Evolutionary conservation across 2,888 invertebrate species (phyloP), one percentile per base, ranked within the genome.

Genomic region (Nemoura dubitans): DNA sequence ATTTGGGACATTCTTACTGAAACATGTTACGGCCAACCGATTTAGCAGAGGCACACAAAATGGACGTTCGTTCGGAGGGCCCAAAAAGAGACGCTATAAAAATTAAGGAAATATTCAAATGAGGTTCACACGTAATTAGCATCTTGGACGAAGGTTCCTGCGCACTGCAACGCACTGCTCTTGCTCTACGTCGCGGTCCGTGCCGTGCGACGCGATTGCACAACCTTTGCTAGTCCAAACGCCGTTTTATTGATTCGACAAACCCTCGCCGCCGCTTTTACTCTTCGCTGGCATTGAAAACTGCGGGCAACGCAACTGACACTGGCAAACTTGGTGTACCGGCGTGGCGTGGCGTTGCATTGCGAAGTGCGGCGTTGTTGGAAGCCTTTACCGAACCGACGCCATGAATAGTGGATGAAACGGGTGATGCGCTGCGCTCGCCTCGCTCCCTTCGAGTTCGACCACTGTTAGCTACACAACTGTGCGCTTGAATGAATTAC

Each of bases 201-300:
- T n/a, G 26, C n/a, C 76, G 10, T 6, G 5, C 78, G 3, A 26
- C 6, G 78, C 5, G 78, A 78, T 6, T 7, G n/a, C 78, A 10
- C 78, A 78, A 78, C 27, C 27, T 27, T 26, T 0, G 78, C 78
- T 14, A 78, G 28, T 78, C 26, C 27, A 14, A 78, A 26, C 14
- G 27, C 78, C 28, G 26, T 78, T n/a, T 78, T 78, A 78, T 78
- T 78, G 78, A 78, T 78, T 78, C 78, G 26, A 26, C 78, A 7
- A 78, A 27, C 26, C 78, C 78, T 26, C 14, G 6, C 2, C 59
- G 59, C 14, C 26, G 78, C 78, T 78, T 78, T 78, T 78, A 78
- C 78, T 78, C 78, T 78, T 78, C n/a, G 27, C 28, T 78, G 78
- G 78, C 78, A 78, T 27, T 78, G 78, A 78, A 78, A 78, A 28